A percentile compares a stretch with the other conserved stretches of the same genome.
Evolutionary conservation across 2,888 invertebrate genomes (phyloP).

Genomic region (Torymus tubicola): DNA sequence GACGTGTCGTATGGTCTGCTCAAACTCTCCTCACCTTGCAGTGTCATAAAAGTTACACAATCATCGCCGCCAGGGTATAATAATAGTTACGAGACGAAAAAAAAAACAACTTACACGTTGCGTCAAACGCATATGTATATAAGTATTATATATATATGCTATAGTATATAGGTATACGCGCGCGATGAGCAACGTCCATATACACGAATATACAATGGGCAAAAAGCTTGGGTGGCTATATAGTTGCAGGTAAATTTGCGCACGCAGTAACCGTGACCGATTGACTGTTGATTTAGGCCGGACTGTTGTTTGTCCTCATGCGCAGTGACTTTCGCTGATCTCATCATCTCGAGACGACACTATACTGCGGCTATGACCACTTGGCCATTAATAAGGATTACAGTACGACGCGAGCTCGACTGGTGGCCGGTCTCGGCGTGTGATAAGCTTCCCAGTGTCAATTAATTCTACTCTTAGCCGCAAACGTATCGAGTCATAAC

Average conservation of each 20-base stretch:
- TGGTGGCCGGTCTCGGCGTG: not conserved
- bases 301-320: slow-evolving; percentile 36
- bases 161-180: no score
- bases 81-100: slow-evolving; percentile 27
- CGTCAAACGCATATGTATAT: slow-evolving; percentile 20
- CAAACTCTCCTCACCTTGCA: not conserved
- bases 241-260: slow-evolving; percentile 45
- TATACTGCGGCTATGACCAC: not conserved
- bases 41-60: slow-evolving; percentile 18
- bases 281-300: slow-evolving; percentile 57
- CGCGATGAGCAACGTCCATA: no score
- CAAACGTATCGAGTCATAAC: no score
- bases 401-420: not conserved
- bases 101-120: slow-evolving; percentile 17
- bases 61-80: not conserved
- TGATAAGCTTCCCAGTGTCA: no score
- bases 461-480: not conserved
- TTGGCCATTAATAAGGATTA: slow-evolving; percentile 45
- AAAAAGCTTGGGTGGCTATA: slow-evolving; percentile 25
- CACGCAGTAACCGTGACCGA: slow-evolving; percentile 44
- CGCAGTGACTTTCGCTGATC: slow-evolving; percentile 45
- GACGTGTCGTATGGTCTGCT: no score
- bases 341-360: slow-evolving; percentile 46
- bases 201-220: not conserved
- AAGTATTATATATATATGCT: no score